Evolutionary conservation across 2,113 vertebrate species (phyloP).

Genomic region (Apistogramma diplotaenia): DNA sequence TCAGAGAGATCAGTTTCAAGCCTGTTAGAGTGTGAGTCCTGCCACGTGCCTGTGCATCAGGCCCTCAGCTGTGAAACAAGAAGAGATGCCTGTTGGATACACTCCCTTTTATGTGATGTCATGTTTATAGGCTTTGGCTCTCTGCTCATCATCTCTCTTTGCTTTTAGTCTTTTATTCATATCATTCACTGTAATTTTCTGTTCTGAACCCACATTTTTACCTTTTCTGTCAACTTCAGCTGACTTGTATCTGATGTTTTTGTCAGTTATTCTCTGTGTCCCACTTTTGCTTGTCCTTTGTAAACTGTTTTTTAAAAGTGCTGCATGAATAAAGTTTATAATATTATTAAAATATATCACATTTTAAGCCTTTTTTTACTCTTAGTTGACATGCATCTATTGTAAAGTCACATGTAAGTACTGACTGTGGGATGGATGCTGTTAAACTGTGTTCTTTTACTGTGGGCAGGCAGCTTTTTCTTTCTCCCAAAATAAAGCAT

Average conservation of each 20-base stretch:
- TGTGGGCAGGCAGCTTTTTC: slow-evolving; percentile 17
- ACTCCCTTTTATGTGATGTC: neutral
- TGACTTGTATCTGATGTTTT: neutral
- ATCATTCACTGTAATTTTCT: no score
- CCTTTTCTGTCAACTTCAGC: neutral
- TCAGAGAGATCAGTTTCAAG: neutral
- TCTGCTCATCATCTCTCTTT: neutral
- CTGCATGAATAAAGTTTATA: neutral
- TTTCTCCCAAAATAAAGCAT: slow-evolving; percentile 57
- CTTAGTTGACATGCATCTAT: neutral
- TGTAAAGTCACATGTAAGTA: neutral
- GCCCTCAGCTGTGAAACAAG: neutral
- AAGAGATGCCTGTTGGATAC: neutral
- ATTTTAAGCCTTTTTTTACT: no score
- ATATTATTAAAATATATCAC: neutral
- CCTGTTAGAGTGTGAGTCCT: neutral
- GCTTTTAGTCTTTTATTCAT: neutral
- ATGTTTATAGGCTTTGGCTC: neutral
- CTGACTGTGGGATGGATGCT: neutral
- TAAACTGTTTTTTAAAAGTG: neutral
- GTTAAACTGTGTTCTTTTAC: neutral
- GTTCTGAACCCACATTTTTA: neutral
- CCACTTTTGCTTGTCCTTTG: neutral
- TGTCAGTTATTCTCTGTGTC: neutral
- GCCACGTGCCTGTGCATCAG: neutral